Conservation (phyloP, 2,113 vertebrate genomes). For the Aldabrachelys gigantea region DNA sequence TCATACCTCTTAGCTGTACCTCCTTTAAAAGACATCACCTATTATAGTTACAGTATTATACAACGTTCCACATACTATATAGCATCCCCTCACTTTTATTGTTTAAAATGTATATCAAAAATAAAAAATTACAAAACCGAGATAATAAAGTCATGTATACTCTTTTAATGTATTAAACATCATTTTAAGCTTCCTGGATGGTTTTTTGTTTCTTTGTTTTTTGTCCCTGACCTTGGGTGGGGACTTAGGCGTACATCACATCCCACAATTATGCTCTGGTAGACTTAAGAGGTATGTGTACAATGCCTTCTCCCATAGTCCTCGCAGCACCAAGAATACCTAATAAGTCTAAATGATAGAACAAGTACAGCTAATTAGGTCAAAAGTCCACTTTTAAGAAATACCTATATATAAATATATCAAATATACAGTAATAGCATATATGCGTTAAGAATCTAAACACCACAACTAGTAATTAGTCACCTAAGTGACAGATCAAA, state of each 20-base stretch:
- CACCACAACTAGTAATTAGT: no score
- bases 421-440: not conserved
- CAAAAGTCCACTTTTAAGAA: not conserved
- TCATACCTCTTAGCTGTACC: not conserved
- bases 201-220: not conserved
- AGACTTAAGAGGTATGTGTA: not conserved
- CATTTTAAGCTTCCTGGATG: not conserved
- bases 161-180: not conserved
- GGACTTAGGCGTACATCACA: no score
- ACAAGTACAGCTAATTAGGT: not conserved
- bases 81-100: not conserved
- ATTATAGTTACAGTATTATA: not conserved
- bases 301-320: not conserved
- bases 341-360: no score
- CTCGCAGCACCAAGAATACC: no score
- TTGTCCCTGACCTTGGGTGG: not conserved
- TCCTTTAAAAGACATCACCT: not conserved
- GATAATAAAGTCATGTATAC: not conserved
- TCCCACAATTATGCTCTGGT: not conserved
- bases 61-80: not conserved
- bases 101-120: not conserved
- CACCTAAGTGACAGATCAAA: not conserved
- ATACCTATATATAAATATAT: not conserved
- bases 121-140: not conserved
- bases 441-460: not conserved